Evolutionary conservation across 1,140 invertebrate genomes (phyloP), one percentile per base, ranked within the genome.

Genomic region (Manduca sexta): DNA sequence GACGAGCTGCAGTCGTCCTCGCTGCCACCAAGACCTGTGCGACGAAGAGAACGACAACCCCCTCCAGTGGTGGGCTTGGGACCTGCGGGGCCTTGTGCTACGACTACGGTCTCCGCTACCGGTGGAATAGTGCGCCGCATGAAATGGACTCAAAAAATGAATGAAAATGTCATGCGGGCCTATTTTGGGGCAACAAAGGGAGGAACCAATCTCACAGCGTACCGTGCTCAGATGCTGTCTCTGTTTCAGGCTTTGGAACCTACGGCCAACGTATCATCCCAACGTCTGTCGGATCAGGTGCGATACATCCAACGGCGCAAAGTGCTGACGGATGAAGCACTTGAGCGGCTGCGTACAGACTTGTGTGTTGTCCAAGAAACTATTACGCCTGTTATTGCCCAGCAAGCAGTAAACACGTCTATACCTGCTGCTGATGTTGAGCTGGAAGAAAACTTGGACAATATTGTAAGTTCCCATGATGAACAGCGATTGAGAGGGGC

Each of bases 101-200:
- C 4, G 16, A 3, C 4, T 16, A 45, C 31, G 15, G 17, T 30
- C 16, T 16, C 43, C 15, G 33, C 43, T 15, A 33, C 31, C 43
- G 15, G 11, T 34, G 43, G 30, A 31, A 30, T 45, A 45, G 31
- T 34, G 43, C 30, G 31, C 31, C 43, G 43, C 31, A 34, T 45
- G 30, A 45, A 30, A 45, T 45, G 43, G 31, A 34, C 33, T 34
- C 21, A 26, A 26, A 8, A 26, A 26, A 26, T 26, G 4, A 26
- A 26, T 26, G 21, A 26, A 8, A 26, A 26, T 5, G 33, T 34
- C 33, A 34, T 34, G 33, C 33, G 13, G 13, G 13, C 33, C 11
- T 34, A 34, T 11, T 34, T 12, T 34, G 33, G 33, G 2, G 33
- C 33, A 34, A 34, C 33, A 34, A 13, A 11, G 13, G 2, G 33